Base-by-base conservation (phyloP, 2,888 invertebrate genomes). In the Acronicta aceris region DNA sequence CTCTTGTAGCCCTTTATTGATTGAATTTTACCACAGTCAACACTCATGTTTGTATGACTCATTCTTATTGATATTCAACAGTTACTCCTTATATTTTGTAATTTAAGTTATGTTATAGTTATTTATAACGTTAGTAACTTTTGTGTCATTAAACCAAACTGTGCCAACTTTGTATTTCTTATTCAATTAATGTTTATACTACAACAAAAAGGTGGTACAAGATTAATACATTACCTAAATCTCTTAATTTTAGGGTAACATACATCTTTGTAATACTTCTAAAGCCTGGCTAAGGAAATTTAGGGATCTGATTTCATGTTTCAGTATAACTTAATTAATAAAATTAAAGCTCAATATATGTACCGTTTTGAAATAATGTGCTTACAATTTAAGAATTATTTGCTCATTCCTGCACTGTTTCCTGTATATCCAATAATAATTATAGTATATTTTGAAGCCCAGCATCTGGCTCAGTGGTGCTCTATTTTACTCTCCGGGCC, bases 81-180 rank as follows among this genome's bases (percentile, higher is more conserved):
- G 21, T 21, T 21, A 52, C 52, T 54, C 41, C 41, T n/a, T 71
- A 45, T 59, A 17, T 48, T 43, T 45, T 17, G 15, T 60, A 67
- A 21, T 66, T 42, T 66, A 60, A 3, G 21, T 21, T 49, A 60
- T 17, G 42, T 59, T 51, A 51, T 15, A 51, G 8, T 66, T 45
- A 15, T 65, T 66, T 41, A 15, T 65, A 59, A 16, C 48, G 8
- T 66, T 72, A 72, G 41, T 59, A 59, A 60, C 45, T 41, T 54
- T 56, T 57, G 57, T 59, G 51, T 55, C 41, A 46, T 60, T 5
- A n/a, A n/a, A 36, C 46, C 52, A 59, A 49, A 66, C 30, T 61
- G 69, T 69, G 69, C 53, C 73, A 69, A 73, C 60, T 40, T 56
- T 40, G 0, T 53, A 53, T 61, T n/a, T 68, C 47, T 61, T 65